Evolutionary conservation across 2,888 invertebrate species (phyloP), one percentile per base, ranked within the genome.

Genomic region (Mycalesis mineus): DNA sequence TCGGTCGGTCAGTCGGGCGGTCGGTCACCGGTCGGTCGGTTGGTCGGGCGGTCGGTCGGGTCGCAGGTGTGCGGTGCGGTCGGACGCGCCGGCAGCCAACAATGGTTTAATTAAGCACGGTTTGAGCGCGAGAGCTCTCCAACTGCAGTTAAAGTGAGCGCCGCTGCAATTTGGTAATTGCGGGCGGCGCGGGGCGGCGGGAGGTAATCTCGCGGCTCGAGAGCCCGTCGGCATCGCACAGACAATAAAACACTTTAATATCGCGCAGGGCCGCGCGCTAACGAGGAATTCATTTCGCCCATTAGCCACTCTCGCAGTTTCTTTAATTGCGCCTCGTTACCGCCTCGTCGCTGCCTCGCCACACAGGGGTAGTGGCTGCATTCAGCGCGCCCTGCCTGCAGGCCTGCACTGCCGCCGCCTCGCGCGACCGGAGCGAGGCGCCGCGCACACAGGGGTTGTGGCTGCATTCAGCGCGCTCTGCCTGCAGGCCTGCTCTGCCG

Each of bases 51-150:
- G 28, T 14, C 40, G 48, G 48, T 6, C 5, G 42, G 41, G 33
- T 13, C 17, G 49, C 37, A n/a, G 49, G 14, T 7, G 49, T 42
- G 49, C 11, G 33, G 50, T 11, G 31, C 54, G 47, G 48, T 11
- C n/a, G 49, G 56, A 28, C 41, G 61, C 28, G 22, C 55, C 40
- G 51, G 57, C 64, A 40, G 69, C 71, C 62, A 62, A 75, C 77
- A 78, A 74, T 77, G 70, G 71, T 68, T 77, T 73, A 77, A 79
- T 79, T 77, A 78, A 78, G 74, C 70, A 67, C 65, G 73, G 70
- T 73, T 73, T 69, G 65, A 66, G 63, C 68, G 57, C 59, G 60
- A 74, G 74, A 68, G 69, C 72, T 64, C 74, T 73, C 67, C 58
- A 58, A 60, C 59, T 68, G 68, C 65, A 67, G 68, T 72, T 68